Conservation (phyloP, 2,113 vertebrate species). For the Gobiocypris rarus region DNA sequence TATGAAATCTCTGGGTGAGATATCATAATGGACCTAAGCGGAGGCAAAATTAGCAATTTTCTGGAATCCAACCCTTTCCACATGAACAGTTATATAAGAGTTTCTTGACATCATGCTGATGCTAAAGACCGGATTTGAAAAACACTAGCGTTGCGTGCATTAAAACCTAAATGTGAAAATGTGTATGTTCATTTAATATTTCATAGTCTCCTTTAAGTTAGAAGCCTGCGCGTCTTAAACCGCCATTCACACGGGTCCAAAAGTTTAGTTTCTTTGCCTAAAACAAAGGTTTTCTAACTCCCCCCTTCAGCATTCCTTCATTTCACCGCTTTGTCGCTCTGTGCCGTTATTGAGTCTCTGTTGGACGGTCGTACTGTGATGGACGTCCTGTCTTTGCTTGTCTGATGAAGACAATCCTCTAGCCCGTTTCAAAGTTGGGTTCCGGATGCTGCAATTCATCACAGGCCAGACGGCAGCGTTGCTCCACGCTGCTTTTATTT, state of each 20-base stretch:
- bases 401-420: conserved; percentile 70
- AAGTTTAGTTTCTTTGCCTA: background rate
- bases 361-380: conserved; percentile 60
- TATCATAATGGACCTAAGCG: background rate
- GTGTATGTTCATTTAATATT: background rate
- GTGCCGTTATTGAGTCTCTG: conserved; percentile 33
- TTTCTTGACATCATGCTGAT: no score
- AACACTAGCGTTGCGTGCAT: no score
- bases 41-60: background rate
- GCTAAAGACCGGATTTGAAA: background rate
- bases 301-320: conserved; percentile 28
- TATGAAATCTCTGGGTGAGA: background rate
- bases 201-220: background rate
- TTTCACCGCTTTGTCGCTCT: background rate
- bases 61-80: background rate
- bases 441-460: conserved; percentile 68
- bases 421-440: conserved; percentile 52
- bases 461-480: conserved; percentile 48
- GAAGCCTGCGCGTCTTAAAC: background rate
- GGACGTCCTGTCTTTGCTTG: conserved; percentile 65
- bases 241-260: background rate
- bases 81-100: no score
- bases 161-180: background rate
- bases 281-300: conserved; percentile 4
- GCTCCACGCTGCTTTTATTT: conserved; percentile 60